Base-by-base conservation (phyloP, 2,113 vertebrate species). In the Embiotoca jacksoni region DNA sequence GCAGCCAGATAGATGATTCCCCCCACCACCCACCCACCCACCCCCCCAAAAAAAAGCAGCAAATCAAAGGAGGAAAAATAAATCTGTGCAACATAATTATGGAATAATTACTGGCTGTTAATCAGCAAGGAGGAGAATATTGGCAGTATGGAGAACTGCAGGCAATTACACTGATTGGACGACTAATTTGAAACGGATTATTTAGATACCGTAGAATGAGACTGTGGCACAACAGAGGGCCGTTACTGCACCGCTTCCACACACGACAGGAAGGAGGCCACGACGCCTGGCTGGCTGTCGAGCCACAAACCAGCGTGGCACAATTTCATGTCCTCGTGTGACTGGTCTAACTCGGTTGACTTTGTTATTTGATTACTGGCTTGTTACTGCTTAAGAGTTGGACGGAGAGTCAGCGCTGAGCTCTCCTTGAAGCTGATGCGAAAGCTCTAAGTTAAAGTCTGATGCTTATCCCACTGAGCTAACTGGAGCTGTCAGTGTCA, bases 401-500 rank as follows among this genome's bases (percentile, higher is more conserved):
- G 85, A 81, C 57, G 86, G 84, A 77, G 66, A 75, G 80, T 50
- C 72, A 46, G 9, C 1, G 33, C 1, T 5, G 52, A 47, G 73
- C 72, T 44, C 78, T 70, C 55, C 66, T 76, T 67, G 68, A 62
- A 86, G 88, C 80, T 37, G 81, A 84, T 75, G 77, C 53, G 49
- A 80, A 70, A 78, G 86, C 84, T 90, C 85, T 82, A n/a, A 65
- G 83, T 89, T 89, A 72, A 80, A 88, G 87, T 88, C 83, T 87
- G 75, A 88, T 77, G 88, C 78, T 88, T 85, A 82, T 89, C 82
- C 78, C 72, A 10, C 81, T 85, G 87, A 90, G 84, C 82, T 86
- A 92, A 92, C 88, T 44, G 85, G 86, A 91, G 90, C 84, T 81
- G 90, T 92, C 91, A 89, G 70, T 87, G 90, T 90, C 88, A 81